Evolutionary conservation across 2,888 invertebrate species (phyloP).

Genomic region (Xanthia togata): DNA sequence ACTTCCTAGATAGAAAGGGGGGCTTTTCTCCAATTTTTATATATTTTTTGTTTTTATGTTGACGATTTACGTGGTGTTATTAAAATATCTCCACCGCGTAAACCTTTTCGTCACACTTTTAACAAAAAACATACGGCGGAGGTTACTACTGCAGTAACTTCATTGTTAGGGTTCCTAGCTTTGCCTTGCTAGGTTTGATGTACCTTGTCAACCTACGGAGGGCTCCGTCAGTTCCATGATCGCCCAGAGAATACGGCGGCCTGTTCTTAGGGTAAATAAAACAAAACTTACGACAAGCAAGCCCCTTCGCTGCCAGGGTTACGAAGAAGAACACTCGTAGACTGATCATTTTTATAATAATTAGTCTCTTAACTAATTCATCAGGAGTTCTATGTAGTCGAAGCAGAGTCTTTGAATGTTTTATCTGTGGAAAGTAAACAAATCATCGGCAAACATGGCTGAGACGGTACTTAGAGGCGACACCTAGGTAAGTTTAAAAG

Average conservation of each 20-base stretch:
- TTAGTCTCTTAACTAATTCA: background rate
- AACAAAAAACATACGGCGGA: background rate
- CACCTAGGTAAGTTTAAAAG: too few species aligned
- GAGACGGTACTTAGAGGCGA: background rate
- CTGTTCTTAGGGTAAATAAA: background rate
- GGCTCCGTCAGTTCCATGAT: background rate
- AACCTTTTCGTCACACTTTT: too few species aligned
- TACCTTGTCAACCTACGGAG: background rate
- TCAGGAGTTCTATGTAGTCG: too few species aligned
- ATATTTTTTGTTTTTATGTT: too few species aligned
- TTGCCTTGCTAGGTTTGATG: too few species aligned
- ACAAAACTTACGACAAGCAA: background rate
- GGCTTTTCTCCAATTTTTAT: too few species aligned
- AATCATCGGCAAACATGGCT: background rate
- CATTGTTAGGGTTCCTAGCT: background rate
- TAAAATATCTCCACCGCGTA: too few species aligned
- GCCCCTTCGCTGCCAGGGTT: background rate
- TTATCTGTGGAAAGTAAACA: conserved; percentile 8
- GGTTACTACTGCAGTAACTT: background rate
- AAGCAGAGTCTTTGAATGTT: background rate
- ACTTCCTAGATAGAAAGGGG: too few species aligned
- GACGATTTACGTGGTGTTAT: too few species aligned
- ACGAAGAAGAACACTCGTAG: background rate
- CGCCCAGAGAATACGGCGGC: too few species aligned
- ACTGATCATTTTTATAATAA: conserved; percentile 16